Percentiles rank a stretch among this genome's conserved stretches.
Evolutionary conservation across 1,140 invertebrate species (phyloP).

Genomic region (Dendroctonus ponderosae): DNA sequence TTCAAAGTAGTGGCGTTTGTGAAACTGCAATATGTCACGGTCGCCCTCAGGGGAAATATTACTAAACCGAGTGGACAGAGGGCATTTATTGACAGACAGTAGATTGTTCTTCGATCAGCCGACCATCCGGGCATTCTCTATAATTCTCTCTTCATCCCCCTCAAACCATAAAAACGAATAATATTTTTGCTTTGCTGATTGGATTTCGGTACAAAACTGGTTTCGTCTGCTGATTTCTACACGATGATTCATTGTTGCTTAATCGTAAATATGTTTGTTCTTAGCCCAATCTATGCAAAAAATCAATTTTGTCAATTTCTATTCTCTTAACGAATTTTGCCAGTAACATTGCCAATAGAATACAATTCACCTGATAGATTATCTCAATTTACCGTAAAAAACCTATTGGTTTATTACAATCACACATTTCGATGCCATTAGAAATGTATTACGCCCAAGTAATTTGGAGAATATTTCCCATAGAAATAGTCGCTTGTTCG

Average conservation of each 20-base stretch:
- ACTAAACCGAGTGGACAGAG: conserved; percentile 38
- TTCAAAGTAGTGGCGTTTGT: conserved; percentile 36
- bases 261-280: too few species aligned
- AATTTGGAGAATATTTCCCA: conserved; percentile 15
- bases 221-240: too few species aligned
- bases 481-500: conserved; percentile 8
- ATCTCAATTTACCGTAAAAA: too few species aligned
- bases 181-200: conserved; percentile 42
- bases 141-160: conserved; percentile 40
- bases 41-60: conserved; percentile 46
- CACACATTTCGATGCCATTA: neutral
- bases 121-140: conserved; percentile 44
- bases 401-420: neutral
- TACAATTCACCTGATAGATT: too few species aligned
- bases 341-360: too few species aligned
- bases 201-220: neutral
- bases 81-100: conserved; percentile 47
- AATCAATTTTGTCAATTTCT: too few species aligned
- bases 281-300: too few species aligned
- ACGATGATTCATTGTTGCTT: too few species aligned
- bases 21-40: conserved; percentile 47
- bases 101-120: conserved; percentile 48
- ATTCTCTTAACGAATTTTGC: too few species aligned
- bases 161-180: conserved; percentile 42
- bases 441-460: conserved; percentile 1